phyloP scores from a whole-genome alignment of 1,140 invertebrate genomes.

The Diabrotica undecimpunctata region DNA sequence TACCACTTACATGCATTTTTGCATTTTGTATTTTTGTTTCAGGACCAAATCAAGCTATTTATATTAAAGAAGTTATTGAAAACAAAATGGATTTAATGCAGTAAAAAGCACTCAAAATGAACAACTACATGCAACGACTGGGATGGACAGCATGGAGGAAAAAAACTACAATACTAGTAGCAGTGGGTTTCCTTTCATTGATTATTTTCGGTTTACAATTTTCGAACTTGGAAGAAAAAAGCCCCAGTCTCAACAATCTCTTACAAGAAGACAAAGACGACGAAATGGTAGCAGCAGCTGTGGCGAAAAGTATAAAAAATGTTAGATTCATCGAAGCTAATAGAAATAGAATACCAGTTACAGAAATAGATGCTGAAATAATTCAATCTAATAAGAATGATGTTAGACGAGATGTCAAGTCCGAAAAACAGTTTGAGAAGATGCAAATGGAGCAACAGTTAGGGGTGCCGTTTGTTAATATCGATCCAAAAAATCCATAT shows the following conservation, averaged over 20 bases:
- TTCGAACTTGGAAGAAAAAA: conserved; percentile 32
- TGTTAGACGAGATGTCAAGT: conserved; percentile 22
- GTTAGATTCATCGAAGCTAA: conserved; percentile 26
- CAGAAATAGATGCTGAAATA: conserved; percentile 1
- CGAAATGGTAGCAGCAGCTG: conserved; percentile 21
- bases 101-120: background rate
- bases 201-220: conserved; percentile 44
- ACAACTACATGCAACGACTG: conserved; percentile 39
- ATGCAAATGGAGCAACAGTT: conserved; percentile 40
- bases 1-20: no score
- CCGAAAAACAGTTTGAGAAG: conserved; percentile 18
- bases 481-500: conserved; percentile 41
- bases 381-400: conserved; percentile 18
- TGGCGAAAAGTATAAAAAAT: conserved; percentile 23
- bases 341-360: conserved; percentile 3
- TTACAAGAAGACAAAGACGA: conserved; percentile 22
- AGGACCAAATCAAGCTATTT: no score
- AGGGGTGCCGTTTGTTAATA: conserved; percentile 43
- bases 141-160: conserved; percentile 40
- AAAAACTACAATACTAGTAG: conserved; percentile 42
- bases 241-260: background rate
- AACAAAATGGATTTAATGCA: no score
- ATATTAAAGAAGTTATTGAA: no score
- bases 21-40: no score
- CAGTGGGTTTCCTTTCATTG: conserved; percentile 31